These are phyloP conservation scores for Watsonalla binaria DNA, from an alignment of 2,888 invertebrate genomes.

Conservation along the genomic window DNA sequence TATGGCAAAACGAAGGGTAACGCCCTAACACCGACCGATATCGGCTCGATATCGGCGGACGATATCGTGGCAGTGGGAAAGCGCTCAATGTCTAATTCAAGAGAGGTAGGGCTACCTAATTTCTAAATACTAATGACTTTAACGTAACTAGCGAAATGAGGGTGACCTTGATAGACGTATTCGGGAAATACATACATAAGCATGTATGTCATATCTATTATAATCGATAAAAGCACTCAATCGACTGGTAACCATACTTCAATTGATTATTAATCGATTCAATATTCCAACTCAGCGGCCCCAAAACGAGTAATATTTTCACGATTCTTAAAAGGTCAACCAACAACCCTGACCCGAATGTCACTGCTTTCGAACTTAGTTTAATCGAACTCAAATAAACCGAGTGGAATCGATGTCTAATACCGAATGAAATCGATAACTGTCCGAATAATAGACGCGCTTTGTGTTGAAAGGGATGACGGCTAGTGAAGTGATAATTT, in stretches of 20 bases:
- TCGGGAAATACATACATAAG: too few relatives aligned
- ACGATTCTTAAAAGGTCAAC: conserved; percentile 10
- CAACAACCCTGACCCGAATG: conserved; percentile 21
- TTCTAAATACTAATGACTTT: too few relatives aligned
- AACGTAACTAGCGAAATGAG: too few relatives aligned
- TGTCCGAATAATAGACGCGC: conserved; percentile 14
- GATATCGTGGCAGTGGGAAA: too few relatives aligned
- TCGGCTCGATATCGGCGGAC: too few relatives aligned
- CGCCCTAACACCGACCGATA: too few relatives aligned
- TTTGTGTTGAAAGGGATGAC: conserved; percentile 18
- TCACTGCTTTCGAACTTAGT: conserved; percentile 14
- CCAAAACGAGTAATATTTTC: conserved; percentile 15
- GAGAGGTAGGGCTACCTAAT: too few relatives aligned
- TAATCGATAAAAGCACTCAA: not conserved
- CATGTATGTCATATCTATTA: not conserved
- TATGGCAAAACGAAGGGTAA: too few relatives aligned
- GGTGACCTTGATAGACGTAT: too few relatives aligned
- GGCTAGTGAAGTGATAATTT: not conserved
- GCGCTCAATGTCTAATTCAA: too few relatives aligned
- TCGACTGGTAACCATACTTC: conserved; percentile 8
- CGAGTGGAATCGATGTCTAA: conserved; percentile 20
- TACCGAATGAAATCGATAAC: conserved; percentile 22
- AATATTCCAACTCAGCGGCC: conserved; percentile 10
- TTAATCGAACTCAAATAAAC: conserved; percentile 17
- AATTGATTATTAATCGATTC: conserved; percentile 18